Base-by-base conservation (phyloP, 2,113 vertebrate species). In the Engystomops pustulosus region DNA sequence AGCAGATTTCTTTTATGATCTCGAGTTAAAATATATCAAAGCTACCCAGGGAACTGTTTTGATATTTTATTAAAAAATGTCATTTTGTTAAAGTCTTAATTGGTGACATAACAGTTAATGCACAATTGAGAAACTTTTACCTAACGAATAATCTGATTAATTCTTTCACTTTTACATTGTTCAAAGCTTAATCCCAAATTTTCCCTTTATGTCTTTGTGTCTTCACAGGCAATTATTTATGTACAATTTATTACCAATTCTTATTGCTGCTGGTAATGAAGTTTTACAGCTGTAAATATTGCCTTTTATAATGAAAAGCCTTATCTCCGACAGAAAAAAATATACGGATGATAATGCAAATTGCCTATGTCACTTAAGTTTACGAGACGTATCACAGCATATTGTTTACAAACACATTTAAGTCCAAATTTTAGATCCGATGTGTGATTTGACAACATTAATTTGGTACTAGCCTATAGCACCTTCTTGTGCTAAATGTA, bases 41-140 rank as follows among this genome's bases (percentile, higher is more conserved):
- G 32, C 25, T 30, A 55, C 23, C 15, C 49, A 58, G 30, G 23
- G 49, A 77, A 77, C 10, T 55, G 30, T 76, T 76, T 53, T 76
- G 15, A 53, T 34, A 76, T 49, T 51, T 18, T 49, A 76, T 76
- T 34, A 36, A 36, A 71, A 72, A 72, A 36, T 53, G 18, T 32
- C 8, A 36, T 55, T 55, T 32, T 36, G 17, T 20, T 3, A 55
- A 9, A 55, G 5, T 77, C 12, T 23, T n/a, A 53, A 77, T 36
- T 36, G 23, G 27, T 10, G 71, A 75, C 17, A 51, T 77, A 20
- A 36, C 18, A 36, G n/a, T 34, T 27, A 6, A 32, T 18, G 7
- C 20, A 55, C 17, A 53, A 53, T 51, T 18, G 20, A 55, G 47
- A 53, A 47, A 75, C 45, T 20, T 18, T 32, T 7, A 75, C 6